phyloP scores from a whole-genome alignment of 2,797 vertebrate species.

The Chaunax sp. region DNA sequence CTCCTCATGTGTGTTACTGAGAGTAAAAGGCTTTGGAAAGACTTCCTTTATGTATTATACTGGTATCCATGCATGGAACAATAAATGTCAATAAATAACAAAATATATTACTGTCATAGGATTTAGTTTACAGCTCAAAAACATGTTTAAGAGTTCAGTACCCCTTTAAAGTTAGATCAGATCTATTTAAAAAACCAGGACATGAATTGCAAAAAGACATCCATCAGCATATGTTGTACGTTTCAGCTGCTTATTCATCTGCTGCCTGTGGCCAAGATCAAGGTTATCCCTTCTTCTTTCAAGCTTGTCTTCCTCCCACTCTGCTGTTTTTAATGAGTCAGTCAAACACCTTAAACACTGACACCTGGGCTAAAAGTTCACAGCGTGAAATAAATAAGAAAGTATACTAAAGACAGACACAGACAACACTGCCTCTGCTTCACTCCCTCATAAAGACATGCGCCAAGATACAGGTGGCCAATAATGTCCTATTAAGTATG shows the following conservation, averaged over 20 bases:
- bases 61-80: too few species aligned
- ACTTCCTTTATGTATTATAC: too few species aligned
- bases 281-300: background rate
- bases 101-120: too few species aligned
- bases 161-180: too few species aligned
- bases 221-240: too few species aligned
- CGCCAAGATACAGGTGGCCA: slow-evolving; percentile 68
- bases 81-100: too few species aligned
- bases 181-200: too few species aligned
- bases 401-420: background rate
- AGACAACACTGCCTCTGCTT: slow-evolving; percentile 25
- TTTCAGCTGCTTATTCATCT: background rate
- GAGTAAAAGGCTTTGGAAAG: too few species aligned
- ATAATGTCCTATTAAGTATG: slow-evolving; percentile 78
- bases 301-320: background rate
- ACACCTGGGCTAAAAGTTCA: background rate
- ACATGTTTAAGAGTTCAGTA: background rate
- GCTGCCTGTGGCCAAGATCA: background rate
- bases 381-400: background rate
- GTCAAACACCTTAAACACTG: background rate
- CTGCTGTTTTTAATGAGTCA: background rate
- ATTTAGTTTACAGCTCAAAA: too few species aligned
- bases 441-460: slow-evolving; percentile 30
- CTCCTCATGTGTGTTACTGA: too few species aligned
- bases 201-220: too few species aligned